Conservation (phyloP, 2,888 invertebrate species). For the Callimorpha dominula region DNA sequence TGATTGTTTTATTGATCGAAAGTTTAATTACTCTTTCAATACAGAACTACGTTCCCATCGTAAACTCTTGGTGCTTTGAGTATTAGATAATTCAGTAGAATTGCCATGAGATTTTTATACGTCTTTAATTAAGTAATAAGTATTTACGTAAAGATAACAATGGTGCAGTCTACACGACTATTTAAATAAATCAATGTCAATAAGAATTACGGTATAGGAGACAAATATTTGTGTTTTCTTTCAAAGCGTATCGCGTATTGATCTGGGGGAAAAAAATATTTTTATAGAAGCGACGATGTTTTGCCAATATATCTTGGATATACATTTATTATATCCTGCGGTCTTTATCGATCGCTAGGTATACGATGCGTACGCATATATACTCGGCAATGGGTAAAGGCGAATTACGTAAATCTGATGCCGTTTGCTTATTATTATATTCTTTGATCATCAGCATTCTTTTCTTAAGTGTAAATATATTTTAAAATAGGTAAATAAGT, state of each 20-base stretch:
- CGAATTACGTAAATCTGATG: neutral
- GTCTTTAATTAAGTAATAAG: neutral
- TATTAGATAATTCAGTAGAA: neutral
- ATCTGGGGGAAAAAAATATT: constrained; percentile 61
- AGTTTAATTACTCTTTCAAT: constrained; percentile 4
- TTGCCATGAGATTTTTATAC: neutral
- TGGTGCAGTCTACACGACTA: constrained; percentile 12
- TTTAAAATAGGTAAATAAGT: too few species aligned
- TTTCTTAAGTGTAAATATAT: neutral
- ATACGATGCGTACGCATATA: neutral
- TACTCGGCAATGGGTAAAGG: neutral
- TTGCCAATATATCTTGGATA: constrained; percentile 37
- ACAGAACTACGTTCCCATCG: neutral
- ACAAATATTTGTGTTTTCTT: constrained; percentile 69
- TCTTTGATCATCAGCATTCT: neutral
- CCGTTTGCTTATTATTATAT: neutral
- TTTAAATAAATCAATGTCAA: constrained; percentile 23
- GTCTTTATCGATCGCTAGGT: constrained; percentile 31
- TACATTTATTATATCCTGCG: constrained; percentile 41
- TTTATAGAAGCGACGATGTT: constrained; percentile 54
- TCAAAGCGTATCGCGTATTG: constrained; percentile 54
- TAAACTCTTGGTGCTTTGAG: neutral
- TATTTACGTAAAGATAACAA: constrained; percentile 13
- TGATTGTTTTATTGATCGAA: constrained; percentile 14
- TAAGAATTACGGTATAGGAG: constrained; percentile 21